A percentile compares a stretch with the other conserved stretches of the same genome.
Conservation (phyloP, 2,888 invertebrate species). For the Drosophila testacea region DNA sequence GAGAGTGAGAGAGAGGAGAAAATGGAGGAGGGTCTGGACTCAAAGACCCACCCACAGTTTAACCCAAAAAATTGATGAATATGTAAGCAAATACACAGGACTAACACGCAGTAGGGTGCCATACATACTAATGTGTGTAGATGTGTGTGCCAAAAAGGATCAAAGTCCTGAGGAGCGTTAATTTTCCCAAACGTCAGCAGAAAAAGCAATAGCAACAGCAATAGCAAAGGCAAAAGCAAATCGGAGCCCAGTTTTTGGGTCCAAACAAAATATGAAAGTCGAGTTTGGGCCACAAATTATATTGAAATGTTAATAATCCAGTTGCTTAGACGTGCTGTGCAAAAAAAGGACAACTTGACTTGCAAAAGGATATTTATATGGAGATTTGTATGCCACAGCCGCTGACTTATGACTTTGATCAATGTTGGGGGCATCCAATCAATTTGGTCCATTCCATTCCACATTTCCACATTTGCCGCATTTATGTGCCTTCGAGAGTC, state of each 20-base stretch:
- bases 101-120: slow-evolving; percentile 62
- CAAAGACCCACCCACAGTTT: slow-evolving; percentile 64
- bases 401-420: slow-evolving; percentile 82
- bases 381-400: slow-evolving; percentile 74
- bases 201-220: slow-evolving; percentile 42
- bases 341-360: slow-evolving; percentile 68
- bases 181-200: slow-evolving; percentile 77
- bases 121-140: slow-evolving; percentile 46
- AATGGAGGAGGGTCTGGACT: background rate
- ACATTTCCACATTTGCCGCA: slow-evolving; percentile 52
- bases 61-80: slow-evolving; percentile 78
- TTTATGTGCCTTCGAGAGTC: slow-evolving; percentile 70
- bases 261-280: slow-evolving; percentile 57
- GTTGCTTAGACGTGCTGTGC: slow-evolving; percentile 75
- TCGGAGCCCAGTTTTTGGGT: slow-evolving; percentile 46
- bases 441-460: slow-evolving; percentile 45
- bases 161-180: slow-evolving; percentile 78
- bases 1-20: background rate
- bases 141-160: slow-evolving; percentile 64
- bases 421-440: slow-evolving; percentile 65
- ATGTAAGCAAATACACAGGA: slow-evolving; percentile 75
- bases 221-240: slow-evolving; percentile 29
- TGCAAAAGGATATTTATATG: slow-evolving; percentile 80
- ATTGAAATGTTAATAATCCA: slow-evolving; percentile 83
- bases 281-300: slow-evolving; percentile 61